Conservation (phyloP, 2,797 vertebrate genomes). For the Trematomus bernacchii region DNA sequence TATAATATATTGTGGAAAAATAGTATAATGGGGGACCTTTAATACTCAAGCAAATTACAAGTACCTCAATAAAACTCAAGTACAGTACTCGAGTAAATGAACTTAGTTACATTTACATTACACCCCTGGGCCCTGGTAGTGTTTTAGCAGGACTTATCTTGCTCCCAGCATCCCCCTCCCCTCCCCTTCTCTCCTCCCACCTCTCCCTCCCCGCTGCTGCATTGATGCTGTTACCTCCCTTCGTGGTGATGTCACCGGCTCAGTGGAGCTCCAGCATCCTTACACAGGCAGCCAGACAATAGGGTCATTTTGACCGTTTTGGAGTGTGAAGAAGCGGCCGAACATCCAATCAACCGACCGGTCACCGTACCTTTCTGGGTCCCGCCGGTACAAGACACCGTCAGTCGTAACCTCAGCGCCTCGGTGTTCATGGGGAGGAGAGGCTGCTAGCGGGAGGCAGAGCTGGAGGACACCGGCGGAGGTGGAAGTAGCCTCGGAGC, state of each 20-base stretch:
- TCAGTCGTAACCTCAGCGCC: constrained; percentile 19
- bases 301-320: constrained; percentile 85
- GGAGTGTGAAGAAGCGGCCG: constrained; percentile 30
- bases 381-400: background rate
- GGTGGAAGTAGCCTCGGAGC: constrained; percentile 46
- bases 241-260: constrained; percentile 85
- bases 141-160: constrained; percentile 9
- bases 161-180: background rate
- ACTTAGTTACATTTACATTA: too few relatives aligned
- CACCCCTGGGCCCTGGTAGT: too few relatives aligned
- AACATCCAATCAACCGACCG: background rate
- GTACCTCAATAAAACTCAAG: too few relatives aligned
- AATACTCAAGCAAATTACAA: too few relatives aligned
- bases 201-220: constrained; percentile 69
- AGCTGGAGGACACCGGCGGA: constrained; percentile 63
- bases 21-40: too few relatives aligned
- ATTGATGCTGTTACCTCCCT: constrained; percentile 83
- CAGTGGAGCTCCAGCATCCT: constrained; percentile 84
- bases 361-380: constrained; percentile 2
- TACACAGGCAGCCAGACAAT: constrained; percentile 66
- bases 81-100: too few relatives aligned
- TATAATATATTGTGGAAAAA: too few relatives aligned
- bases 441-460: constrained; percentile 57
- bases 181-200: too few relatives aligned
- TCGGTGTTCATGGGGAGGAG: constrained; percentile 57